These are phyloP conservation scores for Antechinus flavipes DNA, from an alignment of 2,113 vertebrate species.

Conservation along the genomic window DNA sequence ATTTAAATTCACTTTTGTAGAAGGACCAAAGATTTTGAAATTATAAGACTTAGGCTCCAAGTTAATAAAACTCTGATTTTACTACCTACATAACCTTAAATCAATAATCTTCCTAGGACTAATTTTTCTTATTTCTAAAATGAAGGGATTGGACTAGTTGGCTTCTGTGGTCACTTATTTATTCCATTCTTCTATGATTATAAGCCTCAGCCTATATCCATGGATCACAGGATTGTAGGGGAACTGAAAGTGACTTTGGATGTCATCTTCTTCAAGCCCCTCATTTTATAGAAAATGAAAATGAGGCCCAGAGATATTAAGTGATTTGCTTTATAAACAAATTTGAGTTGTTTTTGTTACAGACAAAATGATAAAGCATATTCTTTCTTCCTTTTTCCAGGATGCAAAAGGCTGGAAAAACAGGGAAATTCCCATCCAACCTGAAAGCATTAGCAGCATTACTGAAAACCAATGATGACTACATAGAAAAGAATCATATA, in stretches of 20 bases:
- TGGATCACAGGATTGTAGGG: background rate
- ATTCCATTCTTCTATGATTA: background rate
- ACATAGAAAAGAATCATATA: background rate
- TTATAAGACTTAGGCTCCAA: background rate
- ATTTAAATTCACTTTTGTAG: background rate
- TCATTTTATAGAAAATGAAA: background rate
- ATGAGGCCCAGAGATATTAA: background rate
- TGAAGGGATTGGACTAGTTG: background rate
- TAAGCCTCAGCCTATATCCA: background rate
- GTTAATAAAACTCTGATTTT: background rate
- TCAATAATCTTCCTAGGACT: background rate
- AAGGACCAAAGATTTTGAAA: background rate
- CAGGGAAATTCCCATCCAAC: constrained; percentile 31
- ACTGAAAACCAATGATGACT: background rate
- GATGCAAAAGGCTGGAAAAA: background rate
- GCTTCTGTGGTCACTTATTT: background rate
- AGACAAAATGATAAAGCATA: background rate
- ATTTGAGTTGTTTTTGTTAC: background rate
- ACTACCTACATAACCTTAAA: background rate
- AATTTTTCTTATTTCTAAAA: background rate
- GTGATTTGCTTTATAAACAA: background rate
- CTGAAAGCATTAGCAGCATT: background rate
- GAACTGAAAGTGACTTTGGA: background rate
- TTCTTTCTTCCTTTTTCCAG: background rate
- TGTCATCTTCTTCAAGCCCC: background rate